Base-by-base conservation (phyloP, 2,797 vertebrate species). In the Sternarchorhynchus goeldii region DNA sequence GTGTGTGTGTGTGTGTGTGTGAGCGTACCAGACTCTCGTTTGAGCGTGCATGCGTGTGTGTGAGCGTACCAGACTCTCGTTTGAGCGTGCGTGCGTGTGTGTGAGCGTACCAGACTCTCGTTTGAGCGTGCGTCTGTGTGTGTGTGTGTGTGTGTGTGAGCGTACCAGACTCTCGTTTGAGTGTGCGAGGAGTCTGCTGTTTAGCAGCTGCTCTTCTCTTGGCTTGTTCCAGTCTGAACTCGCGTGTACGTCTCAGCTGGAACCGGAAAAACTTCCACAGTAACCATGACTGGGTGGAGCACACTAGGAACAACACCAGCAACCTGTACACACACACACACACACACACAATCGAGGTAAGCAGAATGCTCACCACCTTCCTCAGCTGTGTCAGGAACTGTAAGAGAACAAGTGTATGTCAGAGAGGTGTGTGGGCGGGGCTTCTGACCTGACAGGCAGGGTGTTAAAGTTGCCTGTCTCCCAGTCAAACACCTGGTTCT, bases 201-300 rank as follows among this genome's bases (percentile, higher is more conserved):
- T 94, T 95, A 73, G 92, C 83, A 20, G 88, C 69, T 0, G 89
- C 84, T 90, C 93, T 93, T 87, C 94, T 95, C 90, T 92, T 83
- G 65, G 95, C 92, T 90, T 97, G 96, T 87, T 98, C 95, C 0
- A 93, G 92, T 90, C 96, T 92, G 88, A 95, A 94, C 73, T 98
- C 96, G 21, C 98, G 94, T 93, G 96, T 98, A 85, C 96, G 95
- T 55, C 95, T 93, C 88, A 99, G 92, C 94, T 99, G 98, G 89
- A 97, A 98, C 84, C 96, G 95, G 90, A 98, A 97, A 88, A 99
- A 99, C 89, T 95, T 95, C 97, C 97, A 99, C 89, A 99, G 97
- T 78, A 98, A 93, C 93, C 96, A 99, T 59, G 95, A 96, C 88
- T 99, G 98, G 79, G 94, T 97, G 58, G 96, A 90, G 85, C 96